Base-by-base conservation (phyloP, 2,797 vertebrate species). In the Rhynchotus rufescens region DNA sequence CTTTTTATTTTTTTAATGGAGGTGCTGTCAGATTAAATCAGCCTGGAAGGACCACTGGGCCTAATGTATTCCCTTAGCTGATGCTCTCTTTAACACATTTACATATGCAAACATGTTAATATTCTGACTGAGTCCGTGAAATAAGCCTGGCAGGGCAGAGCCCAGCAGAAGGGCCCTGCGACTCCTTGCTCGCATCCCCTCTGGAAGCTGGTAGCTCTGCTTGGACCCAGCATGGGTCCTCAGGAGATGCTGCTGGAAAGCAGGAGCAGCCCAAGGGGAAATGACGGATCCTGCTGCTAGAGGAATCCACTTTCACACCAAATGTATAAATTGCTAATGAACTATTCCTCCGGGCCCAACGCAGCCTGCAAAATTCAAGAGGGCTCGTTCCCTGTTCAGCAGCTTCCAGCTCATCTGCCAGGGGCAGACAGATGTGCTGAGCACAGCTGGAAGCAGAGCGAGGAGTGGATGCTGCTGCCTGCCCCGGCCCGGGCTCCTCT, bases 1-100 rank as follows among this genome's bases (percentile, higher is more conserved):
- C 95, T 95, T 95, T 96, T 96, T 96, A 96, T 95, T 96, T 96
- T 96, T 96, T 93, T 94, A 95, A 95, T 96, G 96, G 95, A 92
- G 82, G 87, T 80, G 92, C 92, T 96, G 96, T 96, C 95, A 95
- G 94, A 95, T 95, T 94, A 95, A 95, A 95, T 96, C 94, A 95
- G 54, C 94, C 81, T 45, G 80, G 95, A 81, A 94, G 89, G 85
- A 65, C 1, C 0, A 77, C 57, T 6, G 80, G 57, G 92, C 93
- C 95, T 88, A 96, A 96, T 89, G 93, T 95, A 94, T 96, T 95
- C 96, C 88, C 92, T 90, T 75, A 80, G 82, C 90, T 87, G 90
- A 90, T 82, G 92, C 75, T 80, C 80, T 79, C 88, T 96, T 94
- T 94, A 94, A 81, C 64, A 84, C 75, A 94, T 96, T 96, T 96